Base-by-base conservation (phyloP, 2,113 vertebrate species). In the Tyto alba region DNA sequence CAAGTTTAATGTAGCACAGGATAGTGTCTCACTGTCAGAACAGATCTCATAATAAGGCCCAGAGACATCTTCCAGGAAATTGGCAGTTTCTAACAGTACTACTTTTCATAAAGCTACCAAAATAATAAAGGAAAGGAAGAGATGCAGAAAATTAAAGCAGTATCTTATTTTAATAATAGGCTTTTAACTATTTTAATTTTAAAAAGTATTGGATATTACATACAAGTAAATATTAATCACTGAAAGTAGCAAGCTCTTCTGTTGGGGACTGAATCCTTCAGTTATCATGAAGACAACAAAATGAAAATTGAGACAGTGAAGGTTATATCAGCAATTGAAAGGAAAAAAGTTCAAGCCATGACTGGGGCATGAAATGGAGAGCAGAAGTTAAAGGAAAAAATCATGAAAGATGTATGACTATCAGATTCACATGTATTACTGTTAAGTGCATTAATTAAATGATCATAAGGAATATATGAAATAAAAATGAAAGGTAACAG, bases 381-480 rank as follows among this genome's bases (percentile, higher is more conserved):
- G 55, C 34, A 83, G 83, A 86, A 96, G 50, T 74, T 75, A 80
- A 84, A 90, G 82, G 43, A 85, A 91, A 93, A 95, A 95, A 15
- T 80, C 23, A 79, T 94, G 82, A 95, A 91, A 96, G 88, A 88
- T 95, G 53, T 63, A 95, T 79, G 53, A 53, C 63, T 79, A 94
- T 88, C 62, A 92, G 85, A 83, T 88, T 90, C 90, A 41, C n/a
- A 57, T 73, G 88, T 92, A 90, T 86, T 95, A 73, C 34, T 79
- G 43, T 62, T 93, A 93, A 96, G 55, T 81, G 63, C 63, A 63
- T 90, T 95, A 92, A 94, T 91, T 95, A 96, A 90, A 83, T 50
- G 90, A 82, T 94, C 75, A 93, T 96, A 89, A 95, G 92, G 94
- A 80, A 93, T 94, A 93, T 55, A 93, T 48, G 48, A 48, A 40